Evolutionary conservation across 1,140 invertebrate genomes (phyloP), one percentile per base, ranked within the genome.

Genomic region (Caenorhabditis tropicalis): DNA sequence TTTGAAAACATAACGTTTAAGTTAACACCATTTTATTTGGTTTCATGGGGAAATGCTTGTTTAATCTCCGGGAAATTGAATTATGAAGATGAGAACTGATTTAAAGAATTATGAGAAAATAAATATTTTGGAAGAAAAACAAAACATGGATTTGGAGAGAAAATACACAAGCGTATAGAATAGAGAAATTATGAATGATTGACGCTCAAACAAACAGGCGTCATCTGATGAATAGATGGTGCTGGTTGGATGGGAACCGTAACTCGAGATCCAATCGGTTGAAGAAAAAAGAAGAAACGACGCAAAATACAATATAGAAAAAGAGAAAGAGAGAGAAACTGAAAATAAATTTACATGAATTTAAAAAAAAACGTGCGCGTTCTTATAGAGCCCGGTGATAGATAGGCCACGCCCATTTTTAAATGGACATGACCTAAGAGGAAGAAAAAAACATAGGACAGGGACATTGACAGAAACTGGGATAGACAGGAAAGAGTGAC

Each of bases 241-340:
- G 65, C 36, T 74, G 36, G 65, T 15, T 70, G 65, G 65, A 74
- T 74, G 65, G 33, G 36, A 74, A 74, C 65, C 65, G 65, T 74
- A 74, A 43, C 65, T 74, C 65, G 65, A 74, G 65, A 74, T 74
- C 65, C 65, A 74, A 74, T 74, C 65, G 36, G 65, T 74, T 74
- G 65, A 58, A 58, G n/a, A n/a, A n/a, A 36, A 58, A 58, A 51
- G 0, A 65, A 74, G 65, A 74, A 43, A 74, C 65, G 36, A 43
- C 65, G 65, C 65, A 74, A n/a, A n/a, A 24, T 65, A 7, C 21
- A 19, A 56, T 16, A 19, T n/a, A 56, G n/a, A 27, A 12, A 19
- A 70, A 12, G 27, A 19, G 21, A 29, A 15, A 29, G 53, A 24
- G 49, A 29, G 24, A 58, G 12, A 15, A 31, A 31, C 33, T 7